Evolutionary conservation across 1,140 invertebrate species (phyloP).

Genomic region (Spodoptera frugiperda): DNA sequence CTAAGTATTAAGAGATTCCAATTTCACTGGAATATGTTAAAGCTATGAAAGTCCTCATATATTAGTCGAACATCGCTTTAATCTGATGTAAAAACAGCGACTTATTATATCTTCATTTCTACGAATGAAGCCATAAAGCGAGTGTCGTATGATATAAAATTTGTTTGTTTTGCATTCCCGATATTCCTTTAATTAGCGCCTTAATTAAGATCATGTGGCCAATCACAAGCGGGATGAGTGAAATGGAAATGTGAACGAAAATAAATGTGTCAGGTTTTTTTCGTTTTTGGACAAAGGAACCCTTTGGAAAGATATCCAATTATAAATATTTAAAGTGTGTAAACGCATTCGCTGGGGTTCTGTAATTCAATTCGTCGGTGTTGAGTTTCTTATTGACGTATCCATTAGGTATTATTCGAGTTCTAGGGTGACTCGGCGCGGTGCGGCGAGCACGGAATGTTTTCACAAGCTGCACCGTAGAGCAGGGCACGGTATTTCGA

Average conservation of each 20-base stretch:
- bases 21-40: slow-evolving; percentile 17
- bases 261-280: slow-evolving; percentile 49
- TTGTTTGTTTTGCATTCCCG: slow-evolving; percentile 22
- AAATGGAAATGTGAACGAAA: slow-evolving; percentile 41
- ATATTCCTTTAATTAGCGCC: slow-evolving; percentile 36
- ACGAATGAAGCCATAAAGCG: slow-evolving; percentile 30
- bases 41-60: background rate
- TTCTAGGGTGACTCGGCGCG: slow-evolving; percentile 43
- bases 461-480: slow-evolving; percentile 30
- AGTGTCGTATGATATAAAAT: background rate
- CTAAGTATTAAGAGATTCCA: slow-evolving; percentile 12
- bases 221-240: slow-evolving; percentile 26
- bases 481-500: slow-evolving; percentile 11
- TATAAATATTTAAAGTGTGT: slow-evolving; percentile 73
- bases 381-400: slow-evolving; percentile 74
- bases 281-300: slow-evolving; percentile 47
- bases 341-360: slow-evolving; percentile 55
- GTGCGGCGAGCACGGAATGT: slow-evolving; percentile 11
- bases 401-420: slow-evolving; percentile 67
- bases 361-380: slow-evolving; percentile 68
- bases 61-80: slow-evolving; percentile 19
- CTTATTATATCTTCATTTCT: slow-evolving; percentile 36
- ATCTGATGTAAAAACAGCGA: slow-evolving; percentile 28
- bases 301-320: slow-evolving; percentile 65
- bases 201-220: slow-evolving; percentile 35